These are phyloP conservation scores for Pheosia tremula DNA, from an alignment of 2,888 invertebrate species.

Conservation along the genomic window DNA sequence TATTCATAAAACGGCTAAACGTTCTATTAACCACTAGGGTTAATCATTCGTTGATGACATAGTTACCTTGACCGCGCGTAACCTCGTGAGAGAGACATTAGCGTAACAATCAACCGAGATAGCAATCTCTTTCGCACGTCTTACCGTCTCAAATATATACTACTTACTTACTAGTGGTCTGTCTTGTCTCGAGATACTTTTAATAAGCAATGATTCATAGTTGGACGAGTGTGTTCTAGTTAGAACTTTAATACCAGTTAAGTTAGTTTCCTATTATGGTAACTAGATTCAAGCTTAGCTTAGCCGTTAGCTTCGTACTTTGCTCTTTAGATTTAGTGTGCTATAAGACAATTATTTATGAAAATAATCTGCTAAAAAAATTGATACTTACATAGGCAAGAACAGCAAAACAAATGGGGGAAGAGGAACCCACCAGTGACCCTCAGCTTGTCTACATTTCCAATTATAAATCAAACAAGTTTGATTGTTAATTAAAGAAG, in stretches of 20 bases:
- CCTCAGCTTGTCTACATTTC: too few relatives aligned
- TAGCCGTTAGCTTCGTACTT: too few relatives aligned
- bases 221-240: background rate
- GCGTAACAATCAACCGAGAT: slow-evolving; percentile 51
- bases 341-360: too few relatives aligned
- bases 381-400: too few relatives aligned
- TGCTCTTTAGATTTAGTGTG: too few relatives aligned
- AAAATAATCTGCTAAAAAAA: too few relatives aligned
- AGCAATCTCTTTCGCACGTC: slow-evolving; percentile 50
- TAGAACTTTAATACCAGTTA: background rate
- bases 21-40: background rate
- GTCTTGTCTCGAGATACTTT: background rate
- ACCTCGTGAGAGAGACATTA: slow-evolving; percentile 62
- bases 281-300: background rate
- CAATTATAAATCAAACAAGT: too few relatives aligned
- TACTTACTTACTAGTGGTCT: background rate
- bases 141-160: slow-evolving; percentile 5
- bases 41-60: slow-evolving; percentile 42
- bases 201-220: slow-evolving; percentile 1
- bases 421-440: too few relatives aligned
- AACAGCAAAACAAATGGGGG: too few relatives aligned
- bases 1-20: too few relatives aligned
- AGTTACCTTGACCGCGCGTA: slow-evolving; percentile 71
- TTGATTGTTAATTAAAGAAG: too few relatives aligned
- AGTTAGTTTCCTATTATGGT: background rate